Evolutionary conservation across 64 coral and sea anemone genomes (phyloP).

Genomic region (Porites australiensis): DNA sequence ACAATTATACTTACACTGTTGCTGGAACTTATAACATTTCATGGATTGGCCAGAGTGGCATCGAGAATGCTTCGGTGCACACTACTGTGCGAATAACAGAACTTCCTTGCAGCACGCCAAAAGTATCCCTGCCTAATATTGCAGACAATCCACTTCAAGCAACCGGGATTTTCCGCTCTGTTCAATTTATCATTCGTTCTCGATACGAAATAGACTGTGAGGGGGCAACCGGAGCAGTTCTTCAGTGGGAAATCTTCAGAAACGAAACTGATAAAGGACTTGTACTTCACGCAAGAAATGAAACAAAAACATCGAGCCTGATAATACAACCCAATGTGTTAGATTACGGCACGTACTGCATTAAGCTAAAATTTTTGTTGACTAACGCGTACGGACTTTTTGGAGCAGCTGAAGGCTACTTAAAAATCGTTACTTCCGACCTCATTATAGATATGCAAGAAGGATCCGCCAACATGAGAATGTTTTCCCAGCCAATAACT

Average conservation of each 20-base stretch:
- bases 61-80: conserved; percentile 4
- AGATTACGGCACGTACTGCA: conserved; percentile 59
- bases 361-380: conserved; percentile 50
- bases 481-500: conserved; percentile 25
- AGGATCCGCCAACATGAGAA: conserved; percentile 72
- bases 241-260: conserved; percentile 42
- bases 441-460: conserved; percentile 57
- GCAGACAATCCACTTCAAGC: conserved; percentile 1
- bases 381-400: conserved; percentile 48
- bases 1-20: conserved; percentile 39
- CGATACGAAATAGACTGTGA: conserved; percentile 33
- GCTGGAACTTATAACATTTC: conserved; percentile 2
- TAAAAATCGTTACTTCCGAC: conserved; percentile 60
- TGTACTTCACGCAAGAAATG: neutral
- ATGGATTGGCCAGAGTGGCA: conserved; percentile 20
- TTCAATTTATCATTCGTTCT: conserved; percentile 28
- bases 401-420: conserved; percentile 49
- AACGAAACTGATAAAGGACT: conserved; percentile 21
- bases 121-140: conserved; percentile 13
- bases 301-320: conserved; percentile 46
- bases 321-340: conserved; percentile 27
- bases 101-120: conserved; percentile 13
- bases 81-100: conserved; percentile 14
- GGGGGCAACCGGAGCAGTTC: conserved; percentile 17
- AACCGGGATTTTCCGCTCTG: conserved; percentile 27